Evolutionary conservation across 2,888 invertebrate genomes (phyloP).

Genomic region (Artemia sinica): DNA sequence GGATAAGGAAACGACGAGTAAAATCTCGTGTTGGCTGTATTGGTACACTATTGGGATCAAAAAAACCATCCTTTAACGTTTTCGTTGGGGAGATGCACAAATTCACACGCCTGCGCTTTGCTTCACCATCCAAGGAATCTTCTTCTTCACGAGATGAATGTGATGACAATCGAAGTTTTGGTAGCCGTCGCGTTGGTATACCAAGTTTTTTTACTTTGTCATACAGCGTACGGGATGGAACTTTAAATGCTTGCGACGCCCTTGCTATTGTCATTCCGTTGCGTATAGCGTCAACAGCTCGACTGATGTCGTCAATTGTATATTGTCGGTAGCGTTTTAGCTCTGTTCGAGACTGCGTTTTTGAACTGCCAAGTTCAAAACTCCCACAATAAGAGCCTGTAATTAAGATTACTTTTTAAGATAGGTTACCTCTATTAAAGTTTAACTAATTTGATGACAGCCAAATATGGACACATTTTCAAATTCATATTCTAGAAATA

Average conservation of each 20-base stretch:
- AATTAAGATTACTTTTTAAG: too few species aligned
- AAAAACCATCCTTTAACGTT: too few species aligned
- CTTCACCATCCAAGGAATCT: conserved; percentile 31
- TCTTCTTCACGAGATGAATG: conserved; percentile 19
- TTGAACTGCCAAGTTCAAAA: conserved; percentile 23
- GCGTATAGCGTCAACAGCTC: conserved; percentile 69
- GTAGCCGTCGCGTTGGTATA: conserved; percentile 52
- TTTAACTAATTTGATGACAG: too few species aligned
- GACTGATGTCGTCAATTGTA: conserved; percentile 64
- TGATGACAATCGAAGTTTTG: conserved; percentile 5
- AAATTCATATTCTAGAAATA: too few species aligned
- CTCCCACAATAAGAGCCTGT: neutral
- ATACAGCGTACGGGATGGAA: conserved; percentile 73
- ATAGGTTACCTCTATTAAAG: too few species aligned
- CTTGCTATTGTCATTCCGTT: conserved; percentile 74
- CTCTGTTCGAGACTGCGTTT: conserved; percentile 40
- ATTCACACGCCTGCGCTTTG: neutral
- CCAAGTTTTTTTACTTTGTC: conserved; percentile 70
- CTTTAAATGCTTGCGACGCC: conserved; percentile 66
- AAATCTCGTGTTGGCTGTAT: too few species aligned
- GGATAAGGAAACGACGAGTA: too few species aligned
- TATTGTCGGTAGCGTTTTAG: conserved; percentile 89
- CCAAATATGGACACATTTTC: too few species aligned
- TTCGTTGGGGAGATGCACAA: too few species aligned
- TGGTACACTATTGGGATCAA: too few species aligned